Base-by-base conservation (phyloP, 53 echinoderm and acorn worm species). In the Crossaster papposus region DNA sequence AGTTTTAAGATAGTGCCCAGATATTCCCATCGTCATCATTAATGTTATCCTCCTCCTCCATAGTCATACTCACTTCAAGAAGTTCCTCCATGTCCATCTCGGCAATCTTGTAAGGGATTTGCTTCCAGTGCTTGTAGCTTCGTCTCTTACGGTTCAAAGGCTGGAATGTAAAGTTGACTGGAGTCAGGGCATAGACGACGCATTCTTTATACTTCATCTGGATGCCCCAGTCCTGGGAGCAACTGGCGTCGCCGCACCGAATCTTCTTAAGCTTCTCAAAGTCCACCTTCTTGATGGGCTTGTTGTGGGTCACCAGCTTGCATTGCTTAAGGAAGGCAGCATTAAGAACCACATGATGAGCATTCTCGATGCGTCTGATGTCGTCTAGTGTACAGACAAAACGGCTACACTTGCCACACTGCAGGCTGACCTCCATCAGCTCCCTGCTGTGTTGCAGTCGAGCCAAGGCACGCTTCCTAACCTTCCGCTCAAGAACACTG, bases 161-260 rank as follows among this genome's bases (percentile, higher is more conserved):
- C 26, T 70, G 18, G 28, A 89, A 80, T 44, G 65, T 70, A 26
- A 89, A 80, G 34, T 89, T 70, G 13, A 70, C 33, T 4, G 80
- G 79, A 12, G 79, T 89, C 65, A 89, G 70, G 2, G 89, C 79
- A 71, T 52, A 70, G 70, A 70, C 70, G 15, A 22, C 64, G 53
- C 85, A 85, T 2, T 81, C 89, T 32, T 89, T 90, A 58, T 93
- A 91, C 30, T 88, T 82, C 77, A 91, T 91, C 89, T 91, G 91
- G 62, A 88, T 88, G 51, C 93, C 93, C 93, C 93, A 93, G 51
- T 93, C 91, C 50, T 79, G 51, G n/a, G 88, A 76, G 79, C 93
- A 93, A 4, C 85, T 84, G 70, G 34, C 50, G 79, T 79, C 31
- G 9, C 85, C 73, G 73, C 85, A 85, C 29, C 72, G 50, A 5